These are phyloP conservation scores for Unio pictorum DNA, from an alignment of 2,888 invertebrate species.

Conservation along the genomic window DNA sequence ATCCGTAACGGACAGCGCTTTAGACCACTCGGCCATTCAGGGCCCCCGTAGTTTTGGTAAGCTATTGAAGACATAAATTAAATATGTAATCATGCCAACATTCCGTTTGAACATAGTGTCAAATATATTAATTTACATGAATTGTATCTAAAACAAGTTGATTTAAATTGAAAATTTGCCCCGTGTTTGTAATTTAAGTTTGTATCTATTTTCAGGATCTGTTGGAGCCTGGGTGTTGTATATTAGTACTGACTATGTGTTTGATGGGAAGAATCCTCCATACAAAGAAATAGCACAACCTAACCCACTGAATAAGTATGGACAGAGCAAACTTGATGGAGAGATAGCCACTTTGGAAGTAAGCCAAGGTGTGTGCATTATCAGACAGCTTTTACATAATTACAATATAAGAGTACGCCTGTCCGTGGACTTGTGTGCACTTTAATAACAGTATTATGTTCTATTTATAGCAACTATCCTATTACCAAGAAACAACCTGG, in stretches of 20 bases:
- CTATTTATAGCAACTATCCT: too few relatives aligned
- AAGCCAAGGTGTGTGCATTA: constrained; percentile 58
- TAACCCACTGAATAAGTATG: constrained; percentile 75
- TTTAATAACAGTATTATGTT: too few relatives aligned
- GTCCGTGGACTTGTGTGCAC: too few relatives aligned
- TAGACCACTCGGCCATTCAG: too few relatives aligned
- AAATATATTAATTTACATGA: background rate
- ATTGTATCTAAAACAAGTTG: background rate
- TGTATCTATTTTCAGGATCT: constrained; percentile 38
- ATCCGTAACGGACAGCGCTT: too few relatives aligned
- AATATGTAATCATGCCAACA: too few relatives aligned
- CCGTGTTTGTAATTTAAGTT: background rate
- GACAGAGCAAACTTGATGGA: constrained; percentile 73
- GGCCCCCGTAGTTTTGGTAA: too few relatives aligned
- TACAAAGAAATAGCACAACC: constrained; percentile 70
- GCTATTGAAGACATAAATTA: too few relatives aligned
- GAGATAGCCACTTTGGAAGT: constrained; percentile 69
- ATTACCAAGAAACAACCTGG: too few relatives aligned
- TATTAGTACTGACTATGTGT: constrained; percentile 76
- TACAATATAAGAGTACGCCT: too few relatives aligned
- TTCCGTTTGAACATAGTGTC: too few relatives aligned
- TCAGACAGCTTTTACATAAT: too few relatives aligned
- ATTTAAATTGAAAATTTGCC: background rate
- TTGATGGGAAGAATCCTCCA: constrained; percentile 74
- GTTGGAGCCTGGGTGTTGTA: constrained; percentile 71